phyloP scores from a whole-genome alignment of 2,888 invertebrate genomes.

The Octonoba sinensis region DNA sequence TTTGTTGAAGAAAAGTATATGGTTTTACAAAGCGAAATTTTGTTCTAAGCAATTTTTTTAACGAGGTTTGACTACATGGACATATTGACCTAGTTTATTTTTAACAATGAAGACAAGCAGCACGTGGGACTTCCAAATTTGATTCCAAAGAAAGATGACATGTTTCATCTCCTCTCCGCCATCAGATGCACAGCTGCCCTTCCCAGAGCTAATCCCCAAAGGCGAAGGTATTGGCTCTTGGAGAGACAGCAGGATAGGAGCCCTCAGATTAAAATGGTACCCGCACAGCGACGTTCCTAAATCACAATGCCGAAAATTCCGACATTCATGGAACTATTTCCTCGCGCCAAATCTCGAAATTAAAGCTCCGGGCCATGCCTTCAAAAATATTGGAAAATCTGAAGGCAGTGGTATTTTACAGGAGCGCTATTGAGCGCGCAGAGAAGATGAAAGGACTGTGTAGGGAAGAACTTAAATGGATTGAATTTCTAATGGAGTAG shows the following conservation, averaged over 20 bases:
- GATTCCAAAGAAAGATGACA: conserved; percentile 3
- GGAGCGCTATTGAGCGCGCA: too few relatives aligned
- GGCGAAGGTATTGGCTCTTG: too few relatives aligned
- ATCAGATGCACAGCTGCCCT: background rate
- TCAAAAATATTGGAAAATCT: background rate
- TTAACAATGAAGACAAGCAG: too few relatives aligned
- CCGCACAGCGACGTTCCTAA: background rate
- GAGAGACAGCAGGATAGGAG: background rate
- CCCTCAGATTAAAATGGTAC: conserved; percentile 37
- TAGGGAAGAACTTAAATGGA: conserved; percentile 23
- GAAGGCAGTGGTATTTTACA: background rate
- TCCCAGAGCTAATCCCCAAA: background rate
- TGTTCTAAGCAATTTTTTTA: too few relatives aligned
- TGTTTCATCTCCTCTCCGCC: too few relatives aligned
- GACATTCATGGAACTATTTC: conserved; percentile 18
- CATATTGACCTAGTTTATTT: too few relatives aligned
- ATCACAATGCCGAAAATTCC: conserved; percentile 37
- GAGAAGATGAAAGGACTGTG: background rate
- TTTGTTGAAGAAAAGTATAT: too few relatives aligned
- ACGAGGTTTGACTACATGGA: too few relatives aligned
- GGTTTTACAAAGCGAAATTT: too few relatives aligned
- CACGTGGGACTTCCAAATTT: background rate
- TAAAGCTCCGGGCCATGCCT: conserved; percentile 33
- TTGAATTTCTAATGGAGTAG: conserved; percentile 4
- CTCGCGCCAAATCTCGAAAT: conserved; percentile 24